Base-by-base conservation (phyloP, 2,797 vertebrate species). In the Clamator glandarius region DNA sequence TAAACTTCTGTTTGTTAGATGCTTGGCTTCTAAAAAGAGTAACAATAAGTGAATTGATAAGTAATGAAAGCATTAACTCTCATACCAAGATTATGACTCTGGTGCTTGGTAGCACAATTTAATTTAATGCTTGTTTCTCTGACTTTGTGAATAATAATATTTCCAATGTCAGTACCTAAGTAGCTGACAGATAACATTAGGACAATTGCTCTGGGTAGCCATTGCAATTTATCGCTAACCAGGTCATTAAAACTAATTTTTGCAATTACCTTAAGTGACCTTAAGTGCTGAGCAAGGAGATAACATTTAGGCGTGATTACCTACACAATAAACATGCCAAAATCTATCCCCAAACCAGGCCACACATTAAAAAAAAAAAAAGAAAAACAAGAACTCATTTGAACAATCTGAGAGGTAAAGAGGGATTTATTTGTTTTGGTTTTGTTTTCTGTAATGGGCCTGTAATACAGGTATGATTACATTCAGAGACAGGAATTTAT, bases 31-130 rank as follows among this genome's bases (percentile, higher is more conserved):
- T 90, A 95, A 95, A 91, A 86, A 97, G 88, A 96, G 50, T 68
- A 91, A 90, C 73, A 93, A 89, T 87, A 94, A 97, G 57, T 82
- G 95, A 96, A 97, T 91, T 97, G 96, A 96, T 97, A 96, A 97
- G 93, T 96, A 96, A 96, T 95, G 95, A 97, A 97, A 97, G 89
- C 96, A 96, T 96, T 96, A 97, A 95, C 91, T 96, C 88, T 96
- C 92, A 57, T 93, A 52, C 95, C 96, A 97, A 97, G 94, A 97
- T 97, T 97, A 96, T 85, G 89, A 92, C 74, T 96, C 79, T 54
- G 91, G 86, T 95, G 93, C 87, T 94, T 85, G 41, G 62, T 91
- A 88, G 59, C 63, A 84, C 96, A 97, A 97, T 97, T 97, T 97
- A 97, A 96, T 97, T 89, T 96, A 90, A 96, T 95, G 95, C 96